Base-by-base conservation (phyloP, 2,797 vertebrate species). In the Lateolabrax maculatus region DNA sequence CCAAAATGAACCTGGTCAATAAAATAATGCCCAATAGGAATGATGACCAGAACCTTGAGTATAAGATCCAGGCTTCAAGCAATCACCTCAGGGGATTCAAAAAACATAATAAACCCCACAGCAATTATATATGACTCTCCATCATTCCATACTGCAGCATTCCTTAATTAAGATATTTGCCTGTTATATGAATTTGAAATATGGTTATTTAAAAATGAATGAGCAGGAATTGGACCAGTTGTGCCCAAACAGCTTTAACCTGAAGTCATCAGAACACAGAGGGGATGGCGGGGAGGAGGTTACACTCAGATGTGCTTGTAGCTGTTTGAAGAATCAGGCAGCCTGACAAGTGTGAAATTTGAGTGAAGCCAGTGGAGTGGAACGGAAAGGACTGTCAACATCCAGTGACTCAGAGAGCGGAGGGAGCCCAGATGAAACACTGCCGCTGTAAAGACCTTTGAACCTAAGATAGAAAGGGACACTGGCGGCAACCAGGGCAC, bases 261-360 rank as follows among this genome's bases (percentile, higher is more conserved):
- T 58, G 29, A 66, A 62, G 15, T 44, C 60, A 69, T 75, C 36
- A 61, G 36, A 79, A 62, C 58, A 63, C 34, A 68, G 62, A 62
- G 7, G 11, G 55, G 53, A 36, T 9, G 11, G 71, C 15, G 8
- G 61, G 1, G 1, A 6, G 43, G 25, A 48, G 37, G 37, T 16
- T 46, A 46, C 61, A 61, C 67, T 72, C 49, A 49, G 72, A 81
- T 67, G 67, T 65, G 71, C 29, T 79, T 73, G 70, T 79, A 69
- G 82, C 75, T 67, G 75, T 85, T 81, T 74, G 67, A 84, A 67
- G 72, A 83, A 80, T 86, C 86, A 81, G 49, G 77, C 76, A 48
- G 64, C 73, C 70, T 91, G 89, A 90, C 86, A 87, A 88, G 91
- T 92, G 90, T 93, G 90, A 89, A 89, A 92, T 92, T 69, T 87